A percentile compares a stretch with the other conserved stretches of the same genome.
Conservation (phyloP, 2,888 invertebrate genomes). For the Xanthia togata region DNA sequence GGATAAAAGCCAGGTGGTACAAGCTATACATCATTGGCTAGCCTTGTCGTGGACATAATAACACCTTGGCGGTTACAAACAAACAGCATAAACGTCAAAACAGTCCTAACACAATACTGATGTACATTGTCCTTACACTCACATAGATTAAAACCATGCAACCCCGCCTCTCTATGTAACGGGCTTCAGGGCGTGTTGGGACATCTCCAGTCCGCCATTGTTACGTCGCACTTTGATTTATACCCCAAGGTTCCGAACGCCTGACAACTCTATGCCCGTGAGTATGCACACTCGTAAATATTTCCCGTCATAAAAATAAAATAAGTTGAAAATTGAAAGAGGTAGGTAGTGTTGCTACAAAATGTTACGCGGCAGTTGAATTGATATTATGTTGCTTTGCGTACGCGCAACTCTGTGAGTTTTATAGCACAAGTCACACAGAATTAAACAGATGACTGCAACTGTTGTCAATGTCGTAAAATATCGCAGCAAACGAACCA, state of each 20-base stretch:
- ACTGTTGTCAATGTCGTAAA: constrained; percentile 23
- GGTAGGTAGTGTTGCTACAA: constrained; percentile 43
- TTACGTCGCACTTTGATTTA: constrained; percentile 73
- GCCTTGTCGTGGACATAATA: constrained; percentile 54
- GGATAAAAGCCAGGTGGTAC: constrained; percentile 49
- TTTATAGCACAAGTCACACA: constrained; percentile 38
- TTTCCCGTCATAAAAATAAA: constrained; percentile 62
- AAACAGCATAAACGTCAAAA: constrained; percentile 58
- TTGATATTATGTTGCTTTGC: constrained; percentile 57
- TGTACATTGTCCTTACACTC: constrained; percentile 56
- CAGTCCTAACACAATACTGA: constrained; percentile 54
- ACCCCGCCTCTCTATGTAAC: constrained; percentile 58
- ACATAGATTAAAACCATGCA: constrained; percentile 66
- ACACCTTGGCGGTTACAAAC: constrained; percentile 51
- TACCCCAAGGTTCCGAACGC: constrained; percentile 40
- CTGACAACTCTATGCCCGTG: constrained; percentile 66
- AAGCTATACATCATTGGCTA: constrained; percentile 52
- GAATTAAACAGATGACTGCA: constrained; percentile 24
- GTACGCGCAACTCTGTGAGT: constrained; percentile 32
- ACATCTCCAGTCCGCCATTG: constrained; percentile 70
- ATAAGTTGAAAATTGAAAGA: constrained; percentile 59
- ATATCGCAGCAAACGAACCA: constrained; percentile 32
- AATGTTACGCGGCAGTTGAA: constrained; percentile 60
- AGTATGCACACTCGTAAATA: constrained; percentile 58
- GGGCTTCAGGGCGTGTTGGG: constrained; percentile 60